These are phyloP conservation scores for Dynastes tityus DNA, from an alignment of 2,888 invertebrate genomes.

Conservation along the genomic window DNA sequence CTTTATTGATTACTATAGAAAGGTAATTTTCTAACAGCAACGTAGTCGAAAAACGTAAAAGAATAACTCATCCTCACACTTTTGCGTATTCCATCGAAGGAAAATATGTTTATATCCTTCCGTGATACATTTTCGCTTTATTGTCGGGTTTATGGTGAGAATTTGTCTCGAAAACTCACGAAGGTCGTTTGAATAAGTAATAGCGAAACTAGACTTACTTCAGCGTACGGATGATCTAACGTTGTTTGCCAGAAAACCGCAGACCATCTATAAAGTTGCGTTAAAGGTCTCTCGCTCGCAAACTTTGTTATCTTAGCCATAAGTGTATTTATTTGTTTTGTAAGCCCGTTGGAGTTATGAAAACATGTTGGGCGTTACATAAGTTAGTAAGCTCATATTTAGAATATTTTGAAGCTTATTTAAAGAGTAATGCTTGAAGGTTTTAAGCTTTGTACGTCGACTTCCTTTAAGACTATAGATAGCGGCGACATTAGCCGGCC, in stretches of 20 bases:
- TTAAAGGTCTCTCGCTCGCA: not conserved
- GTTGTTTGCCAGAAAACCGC: conserved; percentile 13
- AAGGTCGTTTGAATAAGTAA: conserved; percentile 14
- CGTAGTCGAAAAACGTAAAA: not conserved
- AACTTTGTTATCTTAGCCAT: not conserved
- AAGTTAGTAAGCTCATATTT: not conserved
- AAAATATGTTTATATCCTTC: not conserved
- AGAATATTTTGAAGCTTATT: not conserved
- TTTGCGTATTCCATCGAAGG: not conserved
- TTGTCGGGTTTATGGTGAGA: conserved; percentile 1
- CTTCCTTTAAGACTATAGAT: no score
- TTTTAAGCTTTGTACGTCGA: no score
- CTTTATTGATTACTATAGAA: no score
- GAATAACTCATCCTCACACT: not conserved
- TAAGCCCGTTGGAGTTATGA: not conserved
- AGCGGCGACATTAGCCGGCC: no score
- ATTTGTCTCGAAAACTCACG: not conserved
- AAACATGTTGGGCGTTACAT: not conserved
- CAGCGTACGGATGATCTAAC: not conserved
- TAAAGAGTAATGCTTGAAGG: no score
- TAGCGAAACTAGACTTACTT: conserved; percentile 1
- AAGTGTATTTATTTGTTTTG: conserved; percentile 3
- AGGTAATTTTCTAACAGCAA: no score
- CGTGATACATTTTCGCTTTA: not conserved
- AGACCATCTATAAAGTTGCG: conserved; percentile 2